phyloP scores from a whole-genome alignment of 2,113 vertebrate species.

The Pelobates fuscus region DNA sequence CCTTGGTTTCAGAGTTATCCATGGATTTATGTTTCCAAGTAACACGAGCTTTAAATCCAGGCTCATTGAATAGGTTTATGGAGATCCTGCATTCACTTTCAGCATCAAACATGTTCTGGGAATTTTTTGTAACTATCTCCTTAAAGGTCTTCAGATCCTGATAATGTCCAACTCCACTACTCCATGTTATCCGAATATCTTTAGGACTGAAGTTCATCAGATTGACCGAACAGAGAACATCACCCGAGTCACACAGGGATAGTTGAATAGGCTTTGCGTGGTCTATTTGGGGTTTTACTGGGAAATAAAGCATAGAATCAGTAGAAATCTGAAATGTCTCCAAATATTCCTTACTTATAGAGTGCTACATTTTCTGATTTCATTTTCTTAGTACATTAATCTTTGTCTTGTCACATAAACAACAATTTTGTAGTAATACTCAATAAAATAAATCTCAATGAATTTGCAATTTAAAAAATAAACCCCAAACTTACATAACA shows the following conservation, averaged over 20 bases:
- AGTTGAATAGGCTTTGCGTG: neutral
- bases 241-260: neutral
- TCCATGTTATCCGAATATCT: constrained; percentile 21
- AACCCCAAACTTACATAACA: neutral
- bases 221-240: neutral
- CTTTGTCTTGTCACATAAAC: too few relatives aligned
- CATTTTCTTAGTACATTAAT: too few relatives aligned
- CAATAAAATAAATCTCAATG: too few relatives aligned
- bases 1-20: neutral
- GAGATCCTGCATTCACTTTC: constrained; percentile 1
- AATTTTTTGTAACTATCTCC: neutral
- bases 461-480: too few relatives aligned
- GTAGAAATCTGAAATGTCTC: neutral
- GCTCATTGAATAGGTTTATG: neutral
- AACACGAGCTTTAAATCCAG: constrained; percentile 11
- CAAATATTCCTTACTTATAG: too few relatives aligned
- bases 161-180: constrained; percentile 3
- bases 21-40: constrained; percentile 16
- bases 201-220: constrained; percentile 12
- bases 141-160: neutral
- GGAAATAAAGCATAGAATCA: neutral
- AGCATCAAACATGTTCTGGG: neutral
- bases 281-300: neutral
- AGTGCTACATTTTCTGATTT: too few relatives aligned
- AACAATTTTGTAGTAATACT: too few relatives aligned